Base-by-base conservation (phyloP, 35 echinoderm and acorn worm genomes). In the Anneissia japonica region DNA sequence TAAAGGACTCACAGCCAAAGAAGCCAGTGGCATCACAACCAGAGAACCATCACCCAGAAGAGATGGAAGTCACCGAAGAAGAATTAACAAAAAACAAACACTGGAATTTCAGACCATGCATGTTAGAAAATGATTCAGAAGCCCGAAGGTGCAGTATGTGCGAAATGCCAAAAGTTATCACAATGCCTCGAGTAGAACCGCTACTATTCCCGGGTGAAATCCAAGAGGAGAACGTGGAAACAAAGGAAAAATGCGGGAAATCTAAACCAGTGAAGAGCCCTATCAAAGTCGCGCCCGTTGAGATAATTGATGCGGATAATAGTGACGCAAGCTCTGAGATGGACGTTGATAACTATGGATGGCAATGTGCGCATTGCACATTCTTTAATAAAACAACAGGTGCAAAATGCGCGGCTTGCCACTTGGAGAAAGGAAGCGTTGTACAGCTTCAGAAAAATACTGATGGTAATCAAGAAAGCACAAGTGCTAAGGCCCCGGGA, bases 41-140 rank as follows among this genome's bases (percentile, higher is more conserved):
- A 26, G 26, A 26, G 46, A 5, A 76, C 9, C 26, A 6, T 7
- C 9, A 28, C 26, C 7, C 7, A 28, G 33, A 76, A 76, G 4
- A 10, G 29, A 76, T 5, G 74, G 74, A 76, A 7, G n/a, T 11
- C 9, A 30, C 26, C 10, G 33, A 10, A 6, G n/a, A 76, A 7
- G 7, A 10, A 76, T 10, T 76, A 10, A 11, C 33, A 32, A 30
- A 10, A 28, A 76, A 30, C 33, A 14, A 75, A 46, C 73, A 83
- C 14, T 92, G 90, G 90, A 76, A 13, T 37, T 92, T 85, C 64
- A 28, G 37, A 39, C 72, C 74, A 23, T 92, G 90, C 45, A 92
- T 86, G 28, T 92, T 45, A 37, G 38, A 32, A 74, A 92, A 92
- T 74, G 35, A 39, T 19, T 80, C 30, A 78, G 41, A 37, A 26